Conservation (phyloP, 2,113 vertebrate genomes). For the Fulmarus glacialis region DNA sequence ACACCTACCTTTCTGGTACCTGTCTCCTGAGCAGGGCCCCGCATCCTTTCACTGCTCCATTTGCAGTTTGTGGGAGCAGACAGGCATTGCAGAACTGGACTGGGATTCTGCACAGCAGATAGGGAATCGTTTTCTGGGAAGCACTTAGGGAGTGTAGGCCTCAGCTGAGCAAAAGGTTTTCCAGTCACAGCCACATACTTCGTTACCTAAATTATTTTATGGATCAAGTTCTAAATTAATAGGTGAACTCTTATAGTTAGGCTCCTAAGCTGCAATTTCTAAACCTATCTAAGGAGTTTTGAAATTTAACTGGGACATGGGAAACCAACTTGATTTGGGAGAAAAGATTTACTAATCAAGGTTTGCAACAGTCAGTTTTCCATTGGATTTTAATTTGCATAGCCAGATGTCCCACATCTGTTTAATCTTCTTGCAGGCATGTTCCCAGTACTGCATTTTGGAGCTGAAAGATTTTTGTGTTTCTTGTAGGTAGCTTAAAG, state of each 20-base stretch:
- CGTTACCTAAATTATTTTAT: neutral
- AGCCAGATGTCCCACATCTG: neutral
- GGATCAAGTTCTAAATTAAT: neutral
- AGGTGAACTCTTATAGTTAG: neutral
- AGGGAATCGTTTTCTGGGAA: neutral
- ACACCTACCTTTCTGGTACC: neutral
- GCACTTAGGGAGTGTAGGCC: rapidly evolving
- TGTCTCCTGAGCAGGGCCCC: neutral
- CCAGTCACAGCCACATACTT: neutral
- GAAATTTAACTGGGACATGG: neutral
- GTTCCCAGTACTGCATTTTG: neutral
- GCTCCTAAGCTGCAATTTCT: neutral
- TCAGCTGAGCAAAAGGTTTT: neutral
- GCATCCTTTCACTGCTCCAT: neutral
- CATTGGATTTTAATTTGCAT: neutral
- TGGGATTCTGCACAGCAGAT: neutral
- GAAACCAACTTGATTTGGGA: neutral
- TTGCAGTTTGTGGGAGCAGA: neutral
- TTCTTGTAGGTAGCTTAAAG: slow-evolving; percentile 4
- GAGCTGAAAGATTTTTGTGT: neutral
- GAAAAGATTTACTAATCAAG: neutral
- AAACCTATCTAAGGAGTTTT: neutral
- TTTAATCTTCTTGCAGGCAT: neutral
- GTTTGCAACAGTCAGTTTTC: neutral
- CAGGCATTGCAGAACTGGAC: neutral